phyloP scores from a whole-genome alignment of 2,797 vertebrate genomes.

The Potorous gilbertii region DNA sequence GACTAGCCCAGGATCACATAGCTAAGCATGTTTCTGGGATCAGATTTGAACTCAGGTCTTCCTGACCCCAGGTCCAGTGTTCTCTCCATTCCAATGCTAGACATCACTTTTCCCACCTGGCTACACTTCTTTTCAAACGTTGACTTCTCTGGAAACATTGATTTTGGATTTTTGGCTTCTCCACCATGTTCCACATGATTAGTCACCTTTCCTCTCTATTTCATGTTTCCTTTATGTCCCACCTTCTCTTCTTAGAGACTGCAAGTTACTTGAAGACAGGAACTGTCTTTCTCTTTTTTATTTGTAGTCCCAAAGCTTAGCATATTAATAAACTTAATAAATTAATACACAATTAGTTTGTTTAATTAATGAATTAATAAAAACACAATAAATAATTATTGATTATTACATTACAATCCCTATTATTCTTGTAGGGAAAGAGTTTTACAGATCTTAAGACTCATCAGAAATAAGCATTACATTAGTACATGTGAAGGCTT shows the following conservation, averaged over 20 bases:
- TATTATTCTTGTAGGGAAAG: neutral
- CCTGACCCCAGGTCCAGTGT: neutral
- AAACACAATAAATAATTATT: neutral
- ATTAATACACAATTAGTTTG: neutral
- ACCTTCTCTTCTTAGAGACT: neutral
- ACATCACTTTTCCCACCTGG: neutral
- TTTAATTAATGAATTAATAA: neutral
- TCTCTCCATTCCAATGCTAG: neutral
- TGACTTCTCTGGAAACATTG: neutral
- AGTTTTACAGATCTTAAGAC: neutral
- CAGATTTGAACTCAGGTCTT: neutral
- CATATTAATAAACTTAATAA: no score
- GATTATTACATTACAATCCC: neutral
- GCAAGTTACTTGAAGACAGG: neutral
- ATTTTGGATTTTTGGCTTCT: neutral
- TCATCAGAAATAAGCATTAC: neutral
- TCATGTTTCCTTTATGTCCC: neutral
- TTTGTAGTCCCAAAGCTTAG: neutral
- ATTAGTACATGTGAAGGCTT: neutral
- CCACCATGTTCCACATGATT: neutral
- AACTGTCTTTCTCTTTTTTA: neutral
- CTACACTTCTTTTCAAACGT: neutral
- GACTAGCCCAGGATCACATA: neutral
- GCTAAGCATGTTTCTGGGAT: neutral
- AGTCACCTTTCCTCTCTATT: neutral